A percentile compares a stretch with the other conserved stretches of the same genome.
Conservation (phyloP, 1,140 invertebrate genomes). For the Chironomus tepperi region DNA sequence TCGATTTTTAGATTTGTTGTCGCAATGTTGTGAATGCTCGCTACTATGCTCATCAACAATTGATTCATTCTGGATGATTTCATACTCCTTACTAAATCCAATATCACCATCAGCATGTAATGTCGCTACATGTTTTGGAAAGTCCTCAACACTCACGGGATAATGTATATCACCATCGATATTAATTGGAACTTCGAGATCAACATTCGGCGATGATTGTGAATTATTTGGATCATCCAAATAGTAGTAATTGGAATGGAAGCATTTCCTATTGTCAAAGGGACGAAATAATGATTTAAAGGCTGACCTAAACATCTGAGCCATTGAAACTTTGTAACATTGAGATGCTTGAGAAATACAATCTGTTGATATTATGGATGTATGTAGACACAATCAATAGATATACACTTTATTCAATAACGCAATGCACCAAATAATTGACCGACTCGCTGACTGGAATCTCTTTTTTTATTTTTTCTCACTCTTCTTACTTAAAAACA, state of each 20-base stretch:
- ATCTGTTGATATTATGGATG: neutral
- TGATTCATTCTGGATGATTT: conserved; percentile 68
- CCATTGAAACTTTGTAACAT: neutral
- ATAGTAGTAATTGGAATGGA: conserved; percentile 77
- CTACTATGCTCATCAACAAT: conserved; percentile 64
- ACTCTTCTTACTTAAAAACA: neutral
- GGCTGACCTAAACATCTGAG: conserved; percentile 18
- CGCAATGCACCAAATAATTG: conserved; percentile 18
- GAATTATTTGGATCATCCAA: conserved; percentile 57
- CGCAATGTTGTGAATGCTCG: conserved; percentile 79
- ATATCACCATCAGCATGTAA: conserved; percentile 83
- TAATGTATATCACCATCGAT: conserved; percentile 38
- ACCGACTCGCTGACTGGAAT: neutral
- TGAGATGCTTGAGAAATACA: neutral
- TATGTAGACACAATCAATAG: neutral
- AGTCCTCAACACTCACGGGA: conserved; percentile 62
- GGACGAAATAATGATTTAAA: conserved; percentile 20
- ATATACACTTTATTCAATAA: neutral
- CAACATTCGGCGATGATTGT: conserved; percentile 40
- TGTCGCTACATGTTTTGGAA: conserved; percentile 69
- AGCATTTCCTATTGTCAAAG: conserved; percentile 54
- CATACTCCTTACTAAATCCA: conserved; percentile 84
- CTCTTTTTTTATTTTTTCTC: neutral
- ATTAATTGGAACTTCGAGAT: conserved; percentile 43
- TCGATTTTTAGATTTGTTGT: conserved; percentile 90